Evolutionary conservation across 2,888 invertebrate species (phyloP), one percentile per base, ranked within the genome.

Genomic region (Hirtodrosophila cameraria): DNA sequence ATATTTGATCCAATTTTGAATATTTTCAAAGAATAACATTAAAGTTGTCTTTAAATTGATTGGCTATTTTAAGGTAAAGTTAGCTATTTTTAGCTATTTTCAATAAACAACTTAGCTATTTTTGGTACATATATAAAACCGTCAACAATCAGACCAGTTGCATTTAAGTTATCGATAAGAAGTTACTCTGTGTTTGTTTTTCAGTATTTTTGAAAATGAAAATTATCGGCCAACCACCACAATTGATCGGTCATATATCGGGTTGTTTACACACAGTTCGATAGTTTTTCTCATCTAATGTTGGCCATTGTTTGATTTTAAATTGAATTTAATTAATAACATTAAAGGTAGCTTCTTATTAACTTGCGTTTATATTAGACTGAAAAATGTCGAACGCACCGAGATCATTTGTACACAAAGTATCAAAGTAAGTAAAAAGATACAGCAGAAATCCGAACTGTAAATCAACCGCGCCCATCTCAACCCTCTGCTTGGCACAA

Each of bases 341-440:
- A 9, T 2, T 30, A 1, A 42, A 36, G 1, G 16, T 30, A 20
- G 13, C 8, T 18, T 7, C 6, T 18, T 1, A 45, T n/a, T 23
- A 25, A 27, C 18, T 12, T 8, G 31, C 13, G 11, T 25, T 12
- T 9, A 33, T 31, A 16, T 12, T 30, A 16, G 0, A 6, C n/a
- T 48, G n/a, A 25, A 89, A 82, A 82, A 94, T 94, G 94, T 92
- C 94, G 58, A 92, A 93, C 38, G 92, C 92, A 35, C 94, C 94
- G 89, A 92, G 94, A 87, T 94, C 94, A 76, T 95, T 95, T 91
- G 94, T 94, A 72, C 94, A 94, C 87, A 95, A 94, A 90, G 89
- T 95, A 77, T 94, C 93, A 64, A 94, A 94, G 93, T 93, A 90
- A 87, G 88, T 86, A 28, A 3, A 11, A 0, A 33, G 0, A 20